Evolutionary conservation across 1,140 invertebrate genomes (phyloP).

Genomic region (Tenebrio molitor): DNA sequence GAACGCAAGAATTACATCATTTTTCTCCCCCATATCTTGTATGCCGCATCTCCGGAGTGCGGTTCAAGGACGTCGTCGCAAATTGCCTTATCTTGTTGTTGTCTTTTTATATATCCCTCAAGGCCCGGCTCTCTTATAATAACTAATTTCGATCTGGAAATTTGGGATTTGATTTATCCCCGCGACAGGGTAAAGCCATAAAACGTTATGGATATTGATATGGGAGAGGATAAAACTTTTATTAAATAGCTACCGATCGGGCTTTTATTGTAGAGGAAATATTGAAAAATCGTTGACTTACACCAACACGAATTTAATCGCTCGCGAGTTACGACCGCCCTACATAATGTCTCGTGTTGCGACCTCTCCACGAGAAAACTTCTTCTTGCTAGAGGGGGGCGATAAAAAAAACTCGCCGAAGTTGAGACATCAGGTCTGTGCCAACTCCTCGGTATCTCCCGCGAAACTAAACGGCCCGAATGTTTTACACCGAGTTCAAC

Average conservation of each 20-base stretch:
- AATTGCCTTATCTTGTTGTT: conserved; percentile 32
- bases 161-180: conserved; percentile 26
- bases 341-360: background rate
- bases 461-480: conserved; percentile 20
- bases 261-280: conserved; percentile 22
- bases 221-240: conserved; percentile 30
- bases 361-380: background rate
- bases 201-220: conserved; percentile 29
- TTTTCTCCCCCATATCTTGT: conserved; percentile 11
- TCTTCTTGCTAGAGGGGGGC: background rate
- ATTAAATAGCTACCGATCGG: conserved; percentile 17
- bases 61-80: background rate
- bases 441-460: conserved; percentile 4
- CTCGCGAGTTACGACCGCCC: conserved; percentile 13
- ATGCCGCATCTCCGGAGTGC: background rate
- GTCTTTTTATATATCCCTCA: conserved; percentile 7
- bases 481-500: conserved; percentile 9
- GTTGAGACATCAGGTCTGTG: conserved; percentile 31
- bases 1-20: conserved; percentile 24
- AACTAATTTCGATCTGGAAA: conserved; percentile 21
- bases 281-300: conserved; percentile 19
- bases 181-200: background rate
- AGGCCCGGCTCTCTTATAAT: no score
- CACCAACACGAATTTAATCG: conserved; percentile 37
- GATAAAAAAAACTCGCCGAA: background rate